Percentiles rank a stretch among this genome's conserved stretches.
Evolutionary conservation across 2,113 vertebrate genomes (phyloP).

Genomic region (Prochilodus magdalenae): DNA sequence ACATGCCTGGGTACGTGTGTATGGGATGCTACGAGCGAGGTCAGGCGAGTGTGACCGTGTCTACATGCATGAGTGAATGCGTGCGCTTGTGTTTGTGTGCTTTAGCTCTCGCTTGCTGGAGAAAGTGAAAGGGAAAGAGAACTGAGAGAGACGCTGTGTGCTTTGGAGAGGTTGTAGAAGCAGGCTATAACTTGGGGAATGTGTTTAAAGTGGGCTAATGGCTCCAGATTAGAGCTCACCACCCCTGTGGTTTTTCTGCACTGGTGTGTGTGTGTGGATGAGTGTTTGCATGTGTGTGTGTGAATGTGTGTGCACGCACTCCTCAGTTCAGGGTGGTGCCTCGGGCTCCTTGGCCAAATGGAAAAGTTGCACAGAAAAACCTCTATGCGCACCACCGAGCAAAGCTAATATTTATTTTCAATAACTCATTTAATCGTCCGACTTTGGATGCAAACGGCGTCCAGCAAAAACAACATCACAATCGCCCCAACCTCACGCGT

Average conservation of each 20-base stretch:
- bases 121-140: constrained; percentile 36
- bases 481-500: neutral
- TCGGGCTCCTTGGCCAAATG: constrained; percentile 48
- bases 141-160: constrained; percentile 33
- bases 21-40: too few species aligned
- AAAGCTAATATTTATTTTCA: constrained; percentile 55
- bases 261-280: constrained; percentile 11
- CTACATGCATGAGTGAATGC: neutral
- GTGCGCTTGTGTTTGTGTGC: constrained; percentile 25
- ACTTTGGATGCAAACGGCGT: constrained; percentile 22
- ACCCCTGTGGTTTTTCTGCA: constrained; percentile 61
- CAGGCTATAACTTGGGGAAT: constrained; percentile 56
- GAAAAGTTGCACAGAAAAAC: constrained; percentile 48
- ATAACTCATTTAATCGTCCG: constrained; percentile 44
- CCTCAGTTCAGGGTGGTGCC: constrained; percentile 40
- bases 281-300: neutral
- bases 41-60: neutral
- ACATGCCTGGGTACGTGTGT: too few species aligned
- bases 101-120: neutral
- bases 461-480: constrained; percentile 43
- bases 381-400: constrained; percentile 37
- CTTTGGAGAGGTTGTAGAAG: constrained; percentile 36
- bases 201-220: constrained; percentile 61
- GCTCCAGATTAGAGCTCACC: constrained; percentile 59
- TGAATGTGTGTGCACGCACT: constrained; percentile 36